phyloP scores from a whole-genome alignment of 92 coral and sea anemone species.

The Ricordea florida region DNA sequence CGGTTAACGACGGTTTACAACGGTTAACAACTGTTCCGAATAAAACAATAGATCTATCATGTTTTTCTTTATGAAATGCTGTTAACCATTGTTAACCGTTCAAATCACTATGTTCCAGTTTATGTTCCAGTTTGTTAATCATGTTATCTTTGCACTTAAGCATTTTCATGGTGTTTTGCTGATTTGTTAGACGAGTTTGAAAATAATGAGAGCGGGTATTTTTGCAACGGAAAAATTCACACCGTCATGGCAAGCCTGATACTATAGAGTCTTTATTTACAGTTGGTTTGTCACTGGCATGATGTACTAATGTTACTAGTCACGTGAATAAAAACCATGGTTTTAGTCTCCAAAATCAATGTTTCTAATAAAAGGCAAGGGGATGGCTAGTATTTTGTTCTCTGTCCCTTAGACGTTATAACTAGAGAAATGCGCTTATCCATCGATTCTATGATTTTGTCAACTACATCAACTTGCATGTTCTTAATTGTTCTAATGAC shows the following conservation, averaged over 20 bases:
- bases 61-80: too few relatives aligned
- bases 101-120: background rate
- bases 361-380: background rate
- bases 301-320: too few relatives aligned
- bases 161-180: too few relatives aligned
- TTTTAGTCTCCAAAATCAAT: background rate
- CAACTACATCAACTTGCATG: background rate
- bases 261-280: too few relatives aligned
- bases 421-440: background rate
- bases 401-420: background rate
- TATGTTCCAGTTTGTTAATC: background rate
- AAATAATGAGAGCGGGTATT: too few relatives aligned
- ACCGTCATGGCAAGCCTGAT: too few relatives aligned
- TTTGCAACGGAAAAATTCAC: too few relatives aligned
- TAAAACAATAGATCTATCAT: background rate
- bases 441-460: background rate
- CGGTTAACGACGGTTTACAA: background rate
- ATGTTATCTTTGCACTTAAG: too few relatives aligned
- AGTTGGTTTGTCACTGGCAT: too few relatives aligned
- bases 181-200: too few relatives aligned
- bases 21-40: background rate
- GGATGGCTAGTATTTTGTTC: background rate
- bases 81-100: too few relatives aligned
- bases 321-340: too few relatives aligned
- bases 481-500: background rate